Conservation (phyloP, 2,797 vertebrate species). For the Semotilus atromaculatus region DNA sequence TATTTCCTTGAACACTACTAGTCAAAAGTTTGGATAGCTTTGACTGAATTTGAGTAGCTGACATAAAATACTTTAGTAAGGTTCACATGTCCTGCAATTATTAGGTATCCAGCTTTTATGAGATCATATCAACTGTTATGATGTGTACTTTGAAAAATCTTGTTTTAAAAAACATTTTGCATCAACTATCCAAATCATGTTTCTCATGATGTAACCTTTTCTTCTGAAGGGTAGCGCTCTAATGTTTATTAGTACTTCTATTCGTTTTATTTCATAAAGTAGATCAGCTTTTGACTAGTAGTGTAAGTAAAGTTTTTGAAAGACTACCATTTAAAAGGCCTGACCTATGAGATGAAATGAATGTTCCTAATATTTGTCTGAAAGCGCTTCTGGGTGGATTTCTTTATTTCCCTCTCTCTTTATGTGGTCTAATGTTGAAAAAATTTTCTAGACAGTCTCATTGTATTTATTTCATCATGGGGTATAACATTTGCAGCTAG, state of each 20-base stretch:
- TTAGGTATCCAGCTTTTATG: not conserved
- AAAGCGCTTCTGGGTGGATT: not conserved
- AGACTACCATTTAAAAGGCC: not conserved
- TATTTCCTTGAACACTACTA: not conserved
- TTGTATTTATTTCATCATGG: slow-evolving; percentile 1
- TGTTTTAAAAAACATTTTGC: not conserved
- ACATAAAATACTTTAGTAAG: not conserved
- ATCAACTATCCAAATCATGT: not conserved
- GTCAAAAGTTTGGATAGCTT: not conserved
- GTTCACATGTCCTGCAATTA: not conserved
- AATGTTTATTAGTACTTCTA: not conserved
- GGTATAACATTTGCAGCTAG: slow-evolving; percentile 2
- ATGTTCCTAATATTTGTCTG: not conserved
- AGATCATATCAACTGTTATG: not conserved
- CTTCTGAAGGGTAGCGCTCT: not conserved
- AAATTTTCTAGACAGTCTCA: no score
- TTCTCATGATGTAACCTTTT: not conserved
- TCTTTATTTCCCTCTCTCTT: not conserved
- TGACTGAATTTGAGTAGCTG: not conserved
- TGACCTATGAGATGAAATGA: not conserved
- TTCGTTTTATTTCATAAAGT: not conserved
- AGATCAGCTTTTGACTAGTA: not conserved
- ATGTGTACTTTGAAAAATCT: not conserved
- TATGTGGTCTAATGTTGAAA: no score
- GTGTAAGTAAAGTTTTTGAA: not conserved